Conservation (phyloP, 2,797 vertebrate genomes). For the Echiichthys vipera region DNA sequence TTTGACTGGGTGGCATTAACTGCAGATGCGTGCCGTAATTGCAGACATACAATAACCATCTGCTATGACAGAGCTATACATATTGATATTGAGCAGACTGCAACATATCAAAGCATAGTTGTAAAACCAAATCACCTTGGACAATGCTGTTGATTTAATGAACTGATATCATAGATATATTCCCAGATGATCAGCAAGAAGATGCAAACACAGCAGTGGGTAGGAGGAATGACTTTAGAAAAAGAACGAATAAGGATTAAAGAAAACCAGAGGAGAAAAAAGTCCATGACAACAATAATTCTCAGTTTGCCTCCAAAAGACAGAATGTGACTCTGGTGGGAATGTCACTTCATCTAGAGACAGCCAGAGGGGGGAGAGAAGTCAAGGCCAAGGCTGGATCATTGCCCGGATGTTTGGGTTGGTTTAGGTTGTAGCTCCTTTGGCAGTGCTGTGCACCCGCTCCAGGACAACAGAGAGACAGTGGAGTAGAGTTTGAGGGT, state of each 20-base stretch:
- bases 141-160: neutral
- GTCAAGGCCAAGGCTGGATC: constrained; percentile 31
- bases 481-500: neutral
- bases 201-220: neutral
- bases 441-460: constrained; percentile 10
- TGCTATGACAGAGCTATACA: constrained; percentile 7
- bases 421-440: constrained; percentile 28
- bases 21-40: constrained; percentile 39
- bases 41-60: constrained; percentile 30
- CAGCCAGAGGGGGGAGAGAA: constrained; percentile 19
- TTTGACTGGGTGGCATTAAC: constrained; percentile 31
- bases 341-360: constrained; percentile 16
- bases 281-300: neutral
- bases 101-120: neutral
- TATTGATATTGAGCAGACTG: constrained; percentile 7
- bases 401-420: constrained; percentile 25
- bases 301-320: neutral
- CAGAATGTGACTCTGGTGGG: neutral
- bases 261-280: neutral
- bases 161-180: constrained; percentile 5
- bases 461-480: neutral
- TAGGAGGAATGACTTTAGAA: neutral
- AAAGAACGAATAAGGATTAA: neutral
- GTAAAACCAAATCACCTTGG: constrained; percentile 4
- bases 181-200: constrained; percentile 10